Percentiles rank a stretch among this genome's conserved stretches.
phyloP scores from a whole-genome alignment of 2,888 invertebrate genomes.

The Cryptocephalus primarius region DNA sequence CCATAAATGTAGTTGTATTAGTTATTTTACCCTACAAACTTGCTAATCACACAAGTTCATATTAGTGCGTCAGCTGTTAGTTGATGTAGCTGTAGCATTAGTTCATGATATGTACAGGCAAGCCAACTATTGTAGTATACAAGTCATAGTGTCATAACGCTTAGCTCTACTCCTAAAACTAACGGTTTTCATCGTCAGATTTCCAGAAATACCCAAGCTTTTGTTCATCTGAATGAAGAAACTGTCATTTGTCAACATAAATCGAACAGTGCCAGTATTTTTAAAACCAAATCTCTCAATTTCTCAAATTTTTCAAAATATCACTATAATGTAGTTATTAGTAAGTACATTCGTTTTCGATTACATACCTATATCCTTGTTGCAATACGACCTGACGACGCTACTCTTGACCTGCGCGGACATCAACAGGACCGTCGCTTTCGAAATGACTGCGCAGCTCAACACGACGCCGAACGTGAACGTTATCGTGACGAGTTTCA shows the following conservation, averaged over 20 bases:
- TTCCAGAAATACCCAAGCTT: no score
- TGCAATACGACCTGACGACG: conserved; percentile 48
- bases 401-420: conserved; percentile 54
- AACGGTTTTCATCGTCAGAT: no score
- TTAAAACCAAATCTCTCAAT: not conserved
- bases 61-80: no score
- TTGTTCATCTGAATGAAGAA: no score
- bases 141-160: no score
- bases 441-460: conserved; percentile 57
- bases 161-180: no score
- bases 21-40: no score
- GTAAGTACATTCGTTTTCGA: conserved; percentile 11
- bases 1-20: no score
- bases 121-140: no score
- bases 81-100: no score
- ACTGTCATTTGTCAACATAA: not conserved
- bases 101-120: no score
- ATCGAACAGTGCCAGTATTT: not conserved
- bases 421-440: conserved; percentile 61
- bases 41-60: no score
- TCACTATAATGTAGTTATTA: not conserved
- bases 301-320: not conserved
- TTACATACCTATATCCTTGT: conserved; percentile 40
- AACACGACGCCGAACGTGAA: conserved; percentile 57
- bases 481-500: conserved; percentile 59